A percentile compares a stretch with the other conserved stretches of the same genome.
Conservation (phyloP, 2,113 vertebrate genomes). For the Melanocharis versteri region DNA sequence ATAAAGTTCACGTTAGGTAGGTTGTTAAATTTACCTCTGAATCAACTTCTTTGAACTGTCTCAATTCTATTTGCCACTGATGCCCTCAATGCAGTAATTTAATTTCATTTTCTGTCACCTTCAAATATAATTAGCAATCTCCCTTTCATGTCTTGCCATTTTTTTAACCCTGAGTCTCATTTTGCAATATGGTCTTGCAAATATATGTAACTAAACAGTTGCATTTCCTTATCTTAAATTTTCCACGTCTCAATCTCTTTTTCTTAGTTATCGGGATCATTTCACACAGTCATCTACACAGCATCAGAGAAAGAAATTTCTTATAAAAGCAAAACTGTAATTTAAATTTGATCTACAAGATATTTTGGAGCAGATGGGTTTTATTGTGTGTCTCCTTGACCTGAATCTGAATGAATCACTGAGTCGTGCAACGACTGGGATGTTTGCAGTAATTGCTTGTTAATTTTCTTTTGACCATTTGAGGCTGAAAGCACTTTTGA, state of each 20-base stretch:
- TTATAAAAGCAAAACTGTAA: neutral
- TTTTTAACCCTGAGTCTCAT: neutral
- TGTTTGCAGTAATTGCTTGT: conserved; percentile 41
- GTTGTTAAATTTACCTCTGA: neutral
- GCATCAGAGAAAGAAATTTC: neutral
- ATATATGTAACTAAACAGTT: conserved; percentile 14
- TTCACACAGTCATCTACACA: neutral
- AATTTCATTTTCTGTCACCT: conserved; percentile 13
- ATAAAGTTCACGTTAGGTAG: neutral
- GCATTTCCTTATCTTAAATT: conserved; percentile 54
- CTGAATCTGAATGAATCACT: conserved; percentile 32
- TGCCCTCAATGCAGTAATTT: neutral
- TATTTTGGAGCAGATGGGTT: conserved; percentile 28
- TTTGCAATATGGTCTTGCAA: neutral
- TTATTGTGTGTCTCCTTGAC: conserved; percentile 15
- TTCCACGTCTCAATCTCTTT: conserved; percentile 14
- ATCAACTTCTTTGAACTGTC: neutral
- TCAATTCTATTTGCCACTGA: neutral
- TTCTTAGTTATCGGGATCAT: neutral
- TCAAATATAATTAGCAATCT: conserved; percentile 1
- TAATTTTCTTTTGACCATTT: conserved; percentile 53
- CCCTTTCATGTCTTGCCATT: neutral
- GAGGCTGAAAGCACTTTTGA: conserved; percentile 45
- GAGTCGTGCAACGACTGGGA: neutral
- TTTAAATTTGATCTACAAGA: conserved; percentile 21